Conservation (phyloP, 2,888 invertebrate species). For the Epistrophe eligans region DNA sequence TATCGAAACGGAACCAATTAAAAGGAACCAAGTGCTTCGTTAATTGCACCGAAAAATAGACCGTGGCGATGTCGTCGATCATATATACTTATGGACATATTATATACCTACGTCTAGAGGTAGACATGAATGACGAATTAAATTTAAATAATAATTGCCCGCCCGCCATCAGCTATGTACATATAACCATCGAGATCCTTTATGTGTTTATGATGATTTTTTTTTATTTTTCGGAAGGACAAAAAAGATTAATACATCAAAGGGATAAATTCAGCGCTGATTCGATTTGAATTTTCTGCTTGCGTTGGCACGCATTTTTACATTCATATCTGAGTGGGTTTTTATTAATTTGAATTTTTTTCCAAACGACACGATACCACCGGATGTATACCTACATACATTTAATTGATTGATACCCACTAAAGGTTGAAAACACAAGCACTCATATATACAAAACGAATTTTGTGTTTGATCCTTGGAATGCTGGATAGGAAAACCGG, state of each 20-base stretch:
- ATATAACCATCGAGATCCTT: slow-evolving; percentile 39
- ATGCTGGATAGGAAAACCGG: slow-evolving; percentile 24
- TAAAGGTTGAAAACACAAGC: slow-evolving; percentile 56
- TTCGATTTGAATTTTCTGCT: slow-evolving; percentile 77
- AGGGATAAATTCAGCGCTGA: slow-evolving; percentile 74
- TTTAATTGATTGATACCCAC: slow-evolving; percentile 75
- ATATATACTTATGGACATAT: too few species aligned
- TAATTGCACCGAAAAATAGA: slow-evolving; percentile 47
- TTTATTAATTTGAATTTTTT: slow-evolving; percentile 71
- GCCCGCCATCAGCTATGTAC: slow-evolving; percentile 22
- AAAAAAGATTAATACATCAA: slow-evolving; percentile 75
- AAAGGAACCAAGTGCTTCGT: slow-evolving; percentile 20
- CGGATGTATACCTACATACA: slow-evolving; percentile 21
- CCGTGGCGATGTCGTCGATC: neutral
- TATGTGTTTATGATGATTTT: slow-evolving; percentile 33
- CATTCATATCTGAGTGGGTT: slow-evolving; percentile 73
- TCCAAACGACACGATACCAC: slow-evolving; percentile 42
- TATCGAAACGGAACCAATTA: slow-evolving; percentile 23
- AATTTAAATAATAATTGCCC: slow-evolving; percentile 71
- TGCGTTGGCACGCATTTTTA: slow-evolving; percentile 75
- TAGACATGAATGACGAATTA: slow-evolving; percentile 54
- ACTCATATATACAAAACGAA: neutral
- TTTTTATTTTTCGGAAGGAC: slow-evolving; percentile 34
- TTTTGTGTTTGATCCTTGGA: slow-evolving; percentile 58
- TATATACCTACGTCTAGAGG: neutral